Conservation (phyloP, 2,888 invertebrate species). For the Eupithecia tripunctaria region DNA sequence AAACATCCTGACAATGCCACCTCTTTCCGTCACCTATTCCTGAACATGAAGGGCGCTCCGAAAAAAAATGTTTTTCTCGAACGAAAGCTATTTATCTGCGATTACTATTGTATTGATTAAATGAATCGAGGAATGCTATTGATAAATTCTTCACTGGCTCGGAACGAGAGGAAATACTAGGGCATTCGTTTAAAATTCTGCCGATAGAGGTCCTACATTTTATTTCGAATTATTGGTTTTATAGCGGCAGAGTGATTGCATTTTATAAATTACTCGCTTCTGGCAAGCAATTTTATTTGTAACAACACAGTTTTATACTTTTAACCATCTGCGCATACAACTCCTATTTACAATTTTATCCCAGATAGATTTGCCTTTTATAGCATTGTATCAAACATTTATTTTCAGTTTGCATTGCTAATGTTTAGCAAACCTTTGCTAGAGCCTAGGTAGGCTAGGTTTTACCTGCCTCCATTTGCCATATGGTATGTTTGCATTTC, state of each 20-base stretch:
- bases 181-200: constrained; percentile 43
- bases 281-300: constrained; percentile 5
- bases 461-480: neutral
- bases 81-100: constrained; percentile 68
- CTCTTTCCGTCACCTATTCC: constrained; percentile 22
- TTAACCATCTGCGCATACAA: neutral
- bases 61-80: constrained; percentile 72
- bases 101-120: constrained; percentile 71
- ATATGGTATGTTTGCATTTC: constrained; percentile 18
- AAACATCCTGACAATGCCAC: neutral
- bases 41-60: constrained; percentile 58
- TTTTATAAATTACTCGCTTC: constrained; percentile 20
- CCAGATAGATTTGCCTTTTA: neutral
- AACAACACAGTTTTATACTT: neutral
- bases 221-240: constrained; percentile 35
- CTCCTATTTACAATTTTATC: neutral
- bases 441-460: no score
- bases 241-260: constrained; percentile 19
- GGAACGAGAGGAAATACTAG: constrained; percentile 40
- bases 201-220: constrained; percentile 37
- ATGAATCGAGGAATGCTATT: constrained; percentile 52
- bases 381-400: neutral
- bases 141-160: constrained; percentile 45
- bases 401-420: neutral
- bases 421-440: constrained; percentile 7